Conservation (phyloP, 2,888 invertebrate species). For the Agonopterix heracliana region DNA sequence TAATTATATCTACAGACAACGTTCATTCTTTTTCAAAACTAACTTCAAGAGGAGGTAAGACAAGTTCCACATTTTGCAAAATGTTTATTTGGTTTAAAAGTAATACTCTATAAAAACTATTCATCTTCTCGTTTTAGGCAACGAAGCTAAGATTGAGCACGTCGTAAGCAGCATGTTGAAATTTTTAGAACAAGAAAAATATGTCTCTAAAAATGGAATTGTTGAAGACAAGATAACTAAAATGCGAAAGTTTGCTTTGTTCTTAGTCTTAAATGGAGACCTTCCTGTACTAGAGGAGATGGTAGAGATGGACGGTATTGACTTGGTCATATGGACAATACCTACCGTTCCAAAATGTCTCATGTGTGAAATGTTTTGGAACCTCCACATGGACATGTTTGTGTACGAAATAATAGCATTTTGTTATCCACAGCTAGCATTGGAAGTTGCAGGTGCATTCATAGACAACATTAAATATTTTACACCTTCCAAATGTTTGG, state of each 20-base stretch:
- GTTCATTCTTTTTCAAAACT: slow-evolving; percentile 44
- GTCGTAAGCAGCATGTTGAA: slow-evolving; percentile 34
- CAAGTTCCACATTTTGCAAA: slow-evolving; percentile 1
- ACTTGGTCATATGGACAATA: slow-evolving; percentile 50
- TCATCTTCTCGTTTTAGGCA: slow-evolving; percentile 39
- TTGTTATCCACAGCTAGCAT: slow-evolving; percentile 42
- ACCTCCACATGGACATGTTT: slow-evolving; percentile 48
- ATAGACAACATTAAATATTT: slow-evolving; percentile 51
- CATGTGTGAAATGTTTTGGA: slow-evolving; percentile 59
- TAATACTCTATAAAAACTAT: not conserved
- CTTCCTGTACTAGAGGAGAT: slow-evolving; percentile 43
- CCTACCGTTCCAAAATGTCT: slow-evolving; percentile 53
- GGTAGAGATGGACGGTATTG: slow-evolving; percentile 45
- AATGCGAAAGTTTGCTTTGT: slow-evolving; percentile 50
- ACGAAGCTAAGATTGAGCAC: slow-evolving; percentile 50
- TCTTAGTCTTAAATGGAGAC: slow-evolving; percentile 52
- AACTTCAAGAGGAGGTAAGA: slow-evolving; percentile 56
- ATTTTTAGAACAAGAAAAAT: slow-evolving; percentile 43
- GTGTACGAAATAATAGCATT: slow-evolving; percentile 49
- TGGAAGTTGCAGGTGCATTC: slow-evolving; percentile 48
- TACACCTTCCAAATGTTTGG: slow-evolving; percentile 39
- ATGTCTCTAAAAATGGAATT: slow-evolving; percentile 29
- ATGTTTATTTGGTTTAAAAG: not conserved
- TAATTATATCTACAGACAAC: slow-evolving; percentile 52
- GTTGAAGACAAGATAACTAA: slow-evolving; percentile 21